Conservation (phyloP, 1,140 invertebrate genomes). For the Mamestra configurata region DNA sequence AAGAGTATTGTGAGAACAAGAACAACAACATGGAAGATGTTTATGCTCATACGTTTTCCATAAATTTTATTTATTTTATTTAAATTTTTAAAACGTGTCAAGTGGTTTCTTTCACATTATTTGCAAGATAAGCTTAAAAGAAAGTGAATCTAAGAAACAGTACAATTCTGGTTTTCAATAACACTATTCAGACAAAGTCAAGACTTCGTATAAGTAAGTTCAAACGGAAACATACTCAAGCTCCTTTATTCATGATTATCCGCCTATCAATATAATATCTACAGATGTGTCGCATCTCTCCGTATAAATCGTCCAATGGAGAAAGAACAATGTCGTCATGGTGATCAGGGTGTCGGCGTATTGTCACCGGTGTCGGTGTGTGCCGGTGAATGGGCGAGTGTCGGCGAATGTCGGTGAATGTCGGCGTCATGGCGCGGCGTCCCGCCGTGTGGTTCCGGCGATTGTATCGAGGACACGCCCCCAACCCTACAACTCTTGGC, state of each 20-base stretch:
- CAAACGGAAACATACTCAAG: background rate
- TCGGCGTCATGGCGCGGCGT: slow-evolving; percentile 51
- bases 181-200: background rate
- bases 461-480: slow-evolving; percentile 71
- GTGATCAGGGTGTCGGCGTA: slow-evolving; percentile 50
- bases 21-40: too few relatives aligned
- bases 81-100: background rate
- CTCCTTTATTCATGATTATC: background rate
- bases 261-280: slow-evolving; percentile 11
- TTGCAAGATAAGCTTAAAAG: background rate
- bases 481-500: slow-evolving; percentile 25
- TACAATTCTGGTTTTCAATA: background rate
- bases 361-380: slow-evolving; percentile 27
- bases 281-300: slow-evolving; percentile 11
- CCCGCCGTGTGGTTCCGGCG: slow-evolving; percentile 76
- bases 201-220: background rate
- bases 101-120: background rate
- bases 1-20: too few relatives aligned
- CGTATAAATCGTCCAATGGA: slow-evolving; percentile 18
- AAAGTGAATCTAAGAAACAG: background rate
- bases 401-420: slow-evolving; percentile 37
- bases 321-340: slow-evolving; percentile 59
- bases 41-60: background rate
- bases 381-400: slow-evolving; percentile 35
- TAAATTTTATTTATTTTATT: background rate